Conservation (phyloP, 2,797 vertebrate species). For the Enteromius thamalakanensis region DNA sequence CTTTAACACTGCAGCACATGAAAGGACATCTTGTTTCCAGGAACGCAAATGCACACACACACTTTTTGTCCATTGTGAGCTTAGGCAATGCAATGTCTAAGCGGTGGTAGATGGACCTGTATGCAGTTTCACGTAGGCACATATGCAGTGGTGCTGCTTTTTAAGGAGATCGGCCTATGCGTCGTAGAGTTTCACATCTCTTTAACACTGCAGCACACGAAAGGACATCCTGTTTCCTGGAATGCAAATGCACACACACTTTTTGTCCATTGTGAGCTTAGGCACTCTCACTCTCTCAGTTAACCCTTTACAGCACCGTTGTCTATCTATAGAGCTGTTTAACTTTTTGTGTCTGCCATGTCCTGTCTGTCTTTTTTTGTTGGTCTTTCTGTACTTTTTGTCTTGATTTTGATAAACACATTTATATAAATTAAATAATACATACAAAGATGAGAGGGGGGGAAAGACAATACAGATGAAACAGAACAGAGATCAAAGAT, state of each 20-base stretch:
- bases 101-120: neutral
- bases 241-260: conserved; percentile 44
- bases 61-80: conserved; percentile 44
- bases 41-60: conserved; percentile 44
- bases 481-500: neutral
- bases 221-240: conserved; percentile 63
- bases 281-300: neutral
- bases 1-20: conserved; percentile 42
- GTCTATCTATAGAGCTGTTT: neutral
- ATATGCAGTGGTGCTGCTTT: conserved; percentile 9
- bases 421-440: neutral
- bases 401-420: neutral
- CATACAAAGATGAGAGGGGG: neutral
- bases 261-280: conserved; percentile 40
- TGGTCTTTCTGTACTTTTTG: neutral
- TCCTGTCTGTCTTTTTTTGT: neutral
- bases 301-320: conserved; percentile 38
- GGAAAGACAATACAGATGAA: neutral
- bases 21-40: conserved; percentile 64
- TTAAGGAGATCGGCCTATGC: conserved; percentile 26
- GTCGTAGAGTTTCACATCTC: conserved; percentile 37
- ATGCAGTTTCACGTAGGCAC: neutral
- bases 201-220: conserved; percentile 47
- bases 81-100: neutral
- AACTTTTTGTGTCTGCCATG: neutral